Evolutionary conservation across 2,888 invertebrate species (phyloP).

Genomic region (Colostygia pectinataria): DNA sequence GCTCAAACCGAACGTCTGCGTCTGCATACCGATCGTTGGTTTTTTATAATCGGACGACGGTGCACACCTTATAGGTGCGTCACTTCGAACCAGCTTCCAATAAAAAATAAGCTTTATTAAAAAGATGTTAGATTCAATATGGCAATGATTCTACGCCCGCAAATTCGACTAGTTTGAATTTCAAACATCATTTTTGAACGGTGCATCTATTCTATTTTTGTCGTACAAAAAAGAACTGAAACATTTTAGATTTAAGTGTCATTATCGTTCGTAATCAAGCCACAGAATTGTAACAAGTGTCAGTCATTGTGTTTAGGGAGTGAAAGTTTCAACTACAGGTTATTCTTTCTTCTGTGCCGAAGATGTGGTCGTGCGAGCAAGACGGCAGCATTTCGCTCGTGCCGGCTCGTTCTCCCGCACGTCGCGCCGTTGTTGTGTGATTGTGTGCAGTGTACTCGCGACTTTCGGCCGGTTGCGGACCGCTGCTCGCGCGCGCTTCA

Average conservation of each 20-base stretch:
- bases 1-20: slow-evolving; percentile 82
- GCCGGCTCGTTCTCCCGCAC: slow-evolving; percentile 67
- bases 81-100: slow-evolving; percentile 4
- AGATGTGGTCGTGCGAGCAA: slow-evolving; percentile 54
- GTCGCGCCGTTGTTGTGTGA: slow-evolving; percentile 69
- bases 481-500: slow-evolving; percentile 52
- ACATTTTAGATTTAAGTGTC: background rate
- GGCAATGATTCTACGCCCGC: background rate
- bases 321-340: slow-evolving; percentile 10
- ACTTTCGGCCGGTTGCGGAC: slow-evolving; percentile 60
- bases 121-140: slow-evolving; percentile 4
- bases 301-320: slow-evolving; percentile 1
- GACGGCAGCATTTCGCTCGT: slow-evolving; percentile 50
- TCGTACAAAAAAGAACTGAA: background rate
- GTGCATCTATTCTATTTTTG: background rate
- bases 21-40: slow-evolving; percentile 83
- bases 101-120: slow-evolving; percentile 9
- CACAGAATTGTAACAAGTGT: slow-evolving; percentile 3
- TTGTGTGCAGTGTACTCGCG: slow-evolving; percentile 65
- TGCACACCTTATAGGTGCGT: slow-evolving; percentile 49
- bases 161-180: background rate
- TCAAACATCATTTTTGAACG: background rate
- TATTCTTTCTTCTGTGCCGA: slow-evolving; percentile 26
- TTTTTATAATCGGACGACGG: slow-evolving; percentile 71
- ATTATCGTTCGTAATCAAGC: background rate